Base-by-base conservation (phyloP, 2,888 invertebrate genomes). In the Epistrophe grossulariae region DNA sequence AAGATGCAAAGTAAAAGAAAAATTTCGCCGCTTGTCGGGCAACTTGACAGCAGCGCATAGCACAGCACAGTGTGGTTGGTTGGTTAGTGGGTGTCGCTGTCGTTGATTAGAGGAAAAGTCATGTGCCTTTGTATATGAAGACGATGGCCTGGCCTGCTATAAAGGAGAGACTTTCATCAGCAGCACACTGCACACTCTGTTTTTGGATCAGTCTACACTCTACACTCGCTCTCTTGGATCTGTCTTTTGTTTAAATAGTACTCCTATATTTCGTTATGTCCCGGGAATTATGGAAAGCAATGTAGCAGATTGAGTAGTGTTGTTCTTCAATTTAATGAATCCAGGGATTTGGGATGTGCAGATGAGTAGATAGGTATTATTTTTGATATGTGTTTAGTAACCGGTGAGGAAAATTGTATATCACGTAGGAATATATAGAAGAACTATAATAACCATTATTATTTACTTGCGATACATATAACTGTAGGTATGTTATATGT, bases 271-370 rank as follows among this genome's bases (percentile, higher is more conserved):
- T 24, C 24, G 77, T 62, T 68, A 40, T 55, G 15, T 78, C 85
- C 85, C 85, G 85, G 85, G 81, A 85, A 85, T 71, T 85, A 81
- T 77, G 55, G 73, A 71, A 81, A 59, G 48, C 57, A 50, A 64
- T 73, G 24, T 55, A 28, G 24, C 55, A 64, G 31, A 68, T 35
- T 68, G 50, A 35, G 73, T 71, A 74, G 15, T 8, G 55, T 55
- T 31, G 1, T 71, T 24, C 59, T 68, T 72, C 35, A 60, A 52
- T 68, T 73, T 81, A 78, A 84, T 77, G 80, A 84, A 81, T 85
- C 73, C 80, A 73, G 81, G 81, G 77, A 60, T 80, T 43, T 45
- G 60, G 24, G 40, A n/a, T 24, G 24, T 57, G 68, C 76, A 66
- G 48, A 28, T 24, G 59, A 40, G 11, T 24, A n/a, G 8, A 24